These are phyloP conservation scores for Drosophila pandora DNA, from an alignment of 1,140 invertebrate genomes.

Conservation along the genomic window DNA sequence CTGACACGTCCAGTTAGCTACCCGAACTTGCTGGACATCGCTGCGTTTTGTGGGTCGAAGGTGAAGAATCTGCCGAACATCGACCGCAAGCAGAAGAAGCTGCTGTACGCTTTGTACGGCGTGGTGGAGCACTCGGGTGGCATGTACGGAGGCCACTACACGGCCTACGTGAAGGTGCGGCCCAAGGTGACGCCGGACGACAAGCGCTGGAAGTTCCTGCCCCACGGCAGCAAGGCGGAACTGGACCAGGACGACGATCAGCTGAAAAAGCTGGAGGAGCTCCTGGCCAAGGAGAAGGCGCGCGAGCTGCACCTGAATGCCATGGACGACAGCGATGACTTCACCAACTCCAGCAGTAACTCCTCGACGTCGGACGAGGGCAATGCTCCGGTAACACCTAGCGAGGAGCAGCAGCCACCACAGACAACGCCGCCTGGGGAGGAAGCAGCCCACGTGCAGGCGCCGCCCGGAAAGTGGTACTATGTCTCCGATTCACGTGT, in stretches of 20 bases:
- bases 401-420: conserved; percentile 7
- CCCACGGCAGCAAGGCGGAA: conserved; percentile 85
- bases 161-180: conserved; percentile 95
- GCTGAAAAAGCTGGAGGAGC: conserved; percentile 70
- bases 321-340: conserved; percentile 83
- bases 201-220: conserved; percentile 88
- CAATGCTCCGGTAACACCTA: conserved; percentile 71
- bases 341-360: conserved; percentile 85
- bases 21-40: conserved; percentile 92
- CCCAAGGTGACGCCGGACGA: conserved; percentile 85
- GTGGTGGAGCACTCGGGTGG: conserved; percentile 97
- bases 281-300: conserved; percentile 82
- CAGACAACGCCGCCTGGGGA: conserved; percentile 17
- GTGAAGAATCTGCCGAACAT: conserved; percentile 88
- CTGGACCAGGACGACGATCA: conserved; percentile 79
- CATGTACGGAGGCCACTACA: conserved; percentile 96
- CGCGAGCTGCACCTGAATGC: conserved; percentile 69
- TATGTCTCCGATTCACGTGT: conserved; percentile 96
- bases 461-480: conserved; percentile 94
- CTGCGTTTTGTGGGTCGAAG: conserved; percentile 94
- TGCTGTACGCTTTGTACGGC: conserved; percentile 96
- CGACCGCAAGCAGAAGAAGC: conserved; percentile 86
- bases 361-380: conserved; percentile 81
- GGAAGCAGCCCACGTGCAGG: conserved; percentile 83
- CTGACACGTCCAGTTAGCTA: conserved; percentile 94